Evolutionary conservation across 2,888 invertebrate species (phyloP), one percentile per base, ranked within the genome.

Genomic region (Chrysotoxum bicinctum): DNA sequence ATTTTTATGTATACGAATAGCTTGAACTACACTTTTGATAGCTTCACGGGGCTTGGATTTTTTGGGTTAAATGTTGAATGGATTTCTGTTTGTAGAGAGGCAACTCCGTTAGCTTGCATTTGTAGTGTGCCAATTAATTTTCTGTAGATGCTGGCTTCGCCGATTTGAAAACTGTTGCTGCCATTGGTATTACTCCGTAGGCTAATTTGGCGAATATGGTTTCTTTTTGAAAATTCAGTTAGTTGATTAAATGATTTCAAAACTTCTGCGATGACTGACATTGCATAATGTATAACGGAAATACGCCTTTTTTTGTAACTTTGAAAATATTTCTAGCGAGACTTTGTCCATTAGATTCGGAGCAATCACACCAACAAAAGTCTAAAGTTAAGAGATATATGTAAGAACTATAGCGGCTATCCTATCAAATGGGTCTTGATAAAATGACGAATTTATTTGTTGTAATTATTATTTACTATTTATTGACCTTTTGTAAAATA

Each of bases 21-120:
- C 83, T 2, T 90, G 87, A 6, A 92, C 88, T 1, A 90, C 90
- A 12, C 77, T 74, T 79, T 92, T 90, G 9, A 92, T 83, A 0
- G 87, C 82, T 23, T 87, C 72, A 19, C 88, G 88, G 10, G 88
- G 50, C 0, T 88, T 81, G 3, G 90, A 90, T 2, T 88, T 88
- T 26, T 64, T 73, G 2, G 77, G 45, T 4, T n/a, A 80, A 73
- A 68, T 89, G 90, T 0, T 26, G 43, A 8, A 83, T 81, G 0
- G 26, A 52, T 48, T 88, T 88, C 0, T 80, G 76, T 19, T 89
- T 89, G 26, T 92, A 92, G 23, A 92, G 73, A 3, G 92, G 92
- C 64, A 92, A 78, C 1, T 92, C 92, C 9, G 89, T 89, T 3
- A 91, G 90, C 66, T 88, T 90, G 73, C 91, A 90, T 3, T 89